phyloP scores from a whole-genome alignment of 1,140 invertebrate genomes.

The Brachionus paranguensis region DNA sequence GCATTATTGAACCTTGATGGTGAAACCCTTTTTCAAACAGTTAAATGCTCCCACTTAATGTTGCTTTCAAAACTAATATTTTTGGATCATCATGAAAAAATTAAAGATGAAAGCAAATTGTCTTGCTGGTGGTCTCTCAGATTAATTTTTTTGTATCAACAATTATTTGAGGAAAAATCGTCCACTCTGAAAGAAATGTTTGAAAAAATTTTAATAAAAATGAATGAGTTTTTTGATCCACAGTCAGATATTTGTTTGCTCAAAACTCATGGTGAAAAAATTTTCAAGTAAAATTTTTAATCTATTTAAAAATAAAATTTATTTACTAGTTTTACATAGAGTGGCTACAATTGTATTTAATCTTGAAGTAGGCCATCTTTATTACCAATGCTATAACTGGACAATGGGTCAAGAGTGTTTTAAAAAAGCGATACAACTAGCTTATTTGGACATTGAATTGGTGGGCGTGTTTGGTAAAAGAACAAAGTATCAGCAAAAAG shows the following conservation, averaged over 20 bases:
- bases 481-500: conserved; percentile 75
- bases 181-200: conserved; percentile 62
- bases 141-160: conserved; percentile 67
- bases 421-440: conserved; percentile 59
- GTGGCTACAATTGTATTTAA: conserved; percentile 60
- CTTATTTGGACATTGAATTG: conserved; percentile 65
- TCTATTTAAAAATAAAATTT: neutral
- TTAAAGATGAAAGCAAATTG: conserved; percentile 45
- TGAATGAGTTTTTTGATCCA: conserved; percentile 45
- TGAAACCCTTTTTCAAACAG: conserved; percentile 57
- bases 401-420: conserved; percentile 65
- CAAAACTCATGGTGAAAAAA: neutral
- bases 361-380: conserved; percentile 69
- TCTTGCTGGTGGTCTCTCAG: conserved; percentile 70
- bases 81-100: conserved; percentile 53
- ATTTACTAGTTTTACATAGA: conserved; percentile 16
- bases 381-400: conserved; percentile 68
- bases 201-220: conserved; percentile 59
- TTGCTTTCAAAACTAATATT: conserved; percentile 65
- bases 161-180: conserved; percentile 67
- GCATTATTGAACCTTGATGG: conserved; percentile 47
- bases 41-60: conserved; percentile 63
- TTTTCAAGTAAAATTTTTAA: neutral
- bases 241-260: neutral
- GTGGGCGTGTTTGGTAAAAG: conserved; percentile 73